These are phyloP conservation scores for Anabacerthia variegaticeps DNA, from an alignment of 2,797 vertebrate species.

Conservation along the genomic window DNA sequence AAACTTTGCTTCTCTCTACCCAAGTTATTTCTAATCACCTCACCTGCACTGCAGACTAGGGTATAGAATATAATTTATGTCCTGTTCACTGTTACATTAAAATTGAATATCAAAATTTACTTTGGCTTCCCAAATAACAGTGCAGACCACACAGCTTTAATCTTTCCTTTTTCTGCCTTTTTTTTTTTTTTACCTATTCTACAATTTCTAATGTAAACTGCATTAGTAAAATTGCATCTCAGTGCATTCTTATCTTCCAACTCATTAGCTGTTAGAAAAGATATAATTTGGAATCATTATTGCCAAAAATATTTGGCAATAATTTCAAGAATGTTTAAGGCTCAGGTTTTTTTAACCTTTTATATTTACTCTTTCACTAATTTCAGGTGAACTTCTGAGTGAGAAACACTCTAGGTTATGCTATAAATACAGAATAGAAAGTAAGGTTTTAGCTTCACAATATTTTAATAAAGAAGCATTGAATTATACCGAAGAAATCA, in stretches of 20 bases:
- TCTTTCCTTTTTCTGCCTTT: not conserved
- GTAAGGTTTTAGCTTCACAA: not conserved
- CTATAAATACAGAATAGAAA: not conserved
- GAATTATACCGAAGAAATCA: not conserved
- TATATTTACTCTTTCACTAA: not conserved
- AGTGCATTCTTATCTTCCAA: not conserved
- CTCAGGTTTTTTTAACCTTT: accelerated
- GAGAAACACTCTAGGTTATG: not conserved
- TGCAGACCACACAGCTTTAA: not conserved
- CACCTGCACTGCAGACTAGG: not conserved
- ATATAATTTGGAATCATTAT: not conserved
- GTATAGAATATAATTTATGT: not conserved
- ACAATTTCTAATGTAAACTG: not conserved
- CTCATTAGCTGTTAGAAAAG: not conserved
- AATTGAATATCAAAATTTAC: not conserved
- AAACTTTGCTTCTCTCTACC: not conserved
- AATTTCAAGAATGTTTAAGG: accelerated
- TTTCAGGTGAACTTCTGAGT: not conserved
- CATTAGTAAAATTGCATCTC: not conserved
- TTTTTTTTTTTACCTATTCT: not conserved
- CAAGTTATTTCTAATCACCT: not conserved
- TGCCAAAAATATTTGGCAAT: not conserved
- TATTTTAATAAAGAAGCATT: not conserved
- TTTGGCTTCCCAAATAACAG: accelerated
- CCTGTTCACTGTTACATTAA: not conserved